phyloP scores from a whole-genome alignment of 2,888 invertebrate species.

The Trichogramma dendrolimi region DNA sequence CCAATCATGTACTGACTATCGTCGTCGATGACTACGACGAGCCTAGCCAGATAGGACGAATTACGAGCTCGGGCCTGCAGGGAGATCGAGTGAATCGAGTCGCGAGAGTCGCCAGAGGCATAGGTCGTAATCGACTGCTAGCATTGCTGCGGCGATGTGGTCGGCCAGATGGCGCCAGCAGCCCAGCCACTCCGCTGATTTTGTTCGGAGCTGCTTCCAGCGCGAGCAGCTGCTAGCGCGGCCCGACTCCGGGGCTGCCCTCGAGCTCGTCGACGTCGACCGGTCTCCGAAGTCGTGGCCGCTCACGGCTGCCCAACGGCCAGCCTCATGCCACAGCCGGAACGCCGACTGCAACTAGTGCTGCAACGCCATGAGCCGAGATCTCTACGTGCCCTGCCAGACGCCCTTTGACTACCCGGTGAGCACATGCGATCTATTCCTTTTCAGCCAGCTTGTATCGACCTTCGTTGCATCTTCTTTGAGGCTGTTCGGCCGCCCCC shows the following conservation, averaged over 20 bases:
- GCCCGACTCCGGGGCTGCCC: constrained; percentile 43
- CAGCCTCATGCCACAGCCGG: no score
- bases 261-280: no score
- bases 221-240: constrained; percentile 16
- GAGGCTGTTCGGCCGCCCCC: no score
- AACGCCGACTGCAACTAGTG: no score
- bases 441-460: no score
- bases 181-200: constrained; percentile 8
- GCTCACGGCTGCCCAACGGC: no score
- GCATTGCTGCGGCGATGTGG: constrained; percentile 20
- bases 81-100: constrained; percentile 3
- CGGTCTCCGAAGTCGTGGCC: no score
- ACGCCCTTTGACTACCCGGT: constrained; percentile 51
- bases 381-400: constrained; percentile 50
- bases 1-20: not conserved
- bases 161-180: constrained; percentile 46
- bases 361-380: constrained; percentile 45
- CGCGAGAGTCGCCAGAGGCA: not conserved
- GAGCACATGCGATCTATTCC: constrained; percentile 28
- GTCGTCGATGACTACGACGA: no score
- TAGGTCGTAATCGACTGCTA: not conserved
- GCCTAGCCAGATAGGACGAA: no score
- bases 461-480: no score
- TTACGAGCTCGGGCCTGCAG: not conserved
- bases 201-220: constrained; percentile 44